Evolutionary conservation across 2,888 invertebrate genomes (phyloP).

Genomic region (Athrips mouffetella): DNA sequence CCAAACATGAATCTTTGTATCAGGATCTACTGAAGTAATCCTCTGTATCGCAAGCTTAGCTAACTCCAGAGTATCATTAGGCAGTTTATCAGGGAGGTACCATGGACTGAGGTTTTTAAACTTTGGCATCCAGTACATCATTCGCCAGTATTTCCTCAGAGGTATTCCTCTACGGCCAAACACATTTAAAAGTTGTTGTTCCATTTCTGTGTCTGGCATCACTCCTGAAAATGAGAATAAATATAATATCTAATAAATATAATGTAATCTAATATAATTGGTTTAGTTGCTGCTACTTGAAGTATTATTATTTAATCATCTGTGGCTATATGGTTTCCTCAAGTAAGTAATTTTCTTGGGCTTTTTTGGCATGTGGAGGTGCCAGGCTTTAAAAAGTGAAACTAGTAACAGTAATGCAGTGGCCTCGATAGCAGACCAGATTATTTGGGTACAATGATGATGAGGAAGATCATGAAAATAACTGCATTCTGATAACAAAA

Average conservation of each 20-base stretch:
- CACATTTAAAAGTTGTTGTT: conserved; percentile 87
- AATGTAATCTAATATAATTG: not conserved
- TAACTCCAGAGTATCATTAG: conserved; percentile 85
- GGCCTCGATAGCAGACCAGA: too few relatives aligned
- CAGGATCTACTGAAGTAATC: conserved; percentile 89
- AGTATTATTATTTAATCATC: too few relatives aligned
- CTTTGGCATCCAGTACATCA: conserved; percentile 96
- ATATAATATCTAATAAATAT: not conserved
- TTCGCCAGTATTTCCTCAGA: conserved; percentile 85
- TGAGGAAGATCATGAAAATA: too few relatives aligned
- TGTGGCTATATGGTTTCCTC: too few relatives aligned
- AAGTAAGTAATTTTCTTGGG: too few relatives aligned
- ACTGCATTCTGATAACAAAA: too few relatives aligned
- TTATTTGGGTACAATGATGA: too few relatives aligned
- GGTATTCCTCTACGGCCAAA: conserved; percentile 90
- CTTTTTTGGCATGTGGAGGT: too few relatives aligned
- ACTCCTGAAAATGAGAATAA: conserved; percentile 78
- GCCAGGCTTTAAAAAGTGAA: too few relatives aligned
- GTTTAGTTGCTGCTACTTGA: too few relatives aligned
- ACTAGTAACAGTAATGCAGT: too few relatives aligned
- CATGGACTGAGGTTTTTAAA: conserved; percentile 94
- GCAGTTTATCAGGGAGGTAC: conserved; percentile 87
- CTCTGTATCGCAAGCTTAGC: conserved; percentile 90
- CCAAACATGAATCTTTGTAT: conserved; percentile 81
- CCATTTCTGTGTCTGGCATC: conserved; percentile 93